A percentile compares a stretch with the other conserved stretches of the same genome.
Evolutionary conservation across 2,797 vertebrate genomes (phyloP).

Genomic region (Ataeniobius toweri): DNA sequence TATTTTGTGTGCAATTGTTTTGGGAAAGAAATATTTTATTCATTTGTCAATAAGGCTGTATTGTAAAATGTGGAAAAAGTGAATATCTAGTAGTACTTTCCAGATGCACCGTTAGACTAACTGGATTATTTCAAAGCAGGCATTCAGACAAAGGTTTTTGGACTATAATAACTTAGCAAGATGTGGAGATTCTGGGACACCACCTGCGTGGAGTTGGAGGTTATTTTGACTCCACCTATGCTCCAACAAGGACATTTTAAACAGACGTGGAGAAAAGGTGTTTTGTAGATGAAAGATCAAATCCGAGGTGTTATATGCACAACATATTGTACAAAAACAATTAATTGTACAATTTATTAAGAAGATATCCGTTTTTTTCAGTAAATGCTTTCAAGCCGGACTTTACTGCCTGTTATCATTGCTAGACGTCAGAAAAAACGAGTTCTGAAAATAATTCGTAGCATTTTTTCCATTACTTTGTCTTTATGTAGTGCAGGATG

Average conservation of each 20-base stretch:
- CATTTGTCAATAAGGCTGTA: not conserved
- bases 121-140: not conserved
- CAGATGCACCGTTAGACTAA: not conserved
- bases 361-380: not conserved
- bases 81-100: not conserved
- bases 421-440: not conserved
- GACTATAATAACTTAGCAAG: not conserved
- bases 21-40: not conserved
- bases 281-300: not conserved
- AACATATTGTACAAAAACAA: not conserved
- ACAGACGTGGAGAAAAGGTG: not conserved
- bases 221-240: not conserved
- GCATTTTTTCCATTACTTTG: not conserved
- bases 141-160: not conserved
- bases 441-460: not conserved
- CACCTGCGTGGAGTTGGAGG: not conserved
- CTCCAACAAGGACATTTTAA: not conserved
- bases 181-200: not conserved
- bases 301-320: not conserved
- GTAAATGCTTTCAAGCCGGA: not conserved
- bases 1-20: too few species aligned
- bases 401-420: conserved; percentile 1
- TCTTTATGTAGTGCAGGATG: not conserved
- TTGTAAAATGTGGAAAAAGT: conserved; percentile 1
- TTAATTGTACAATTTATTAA: not conserved